These are phyloP conservation scores for Synanthedon formicaeformis DNA, from an alignment of 2,888 invertebrate genomes.

Conservation along the genomic window DNA sequence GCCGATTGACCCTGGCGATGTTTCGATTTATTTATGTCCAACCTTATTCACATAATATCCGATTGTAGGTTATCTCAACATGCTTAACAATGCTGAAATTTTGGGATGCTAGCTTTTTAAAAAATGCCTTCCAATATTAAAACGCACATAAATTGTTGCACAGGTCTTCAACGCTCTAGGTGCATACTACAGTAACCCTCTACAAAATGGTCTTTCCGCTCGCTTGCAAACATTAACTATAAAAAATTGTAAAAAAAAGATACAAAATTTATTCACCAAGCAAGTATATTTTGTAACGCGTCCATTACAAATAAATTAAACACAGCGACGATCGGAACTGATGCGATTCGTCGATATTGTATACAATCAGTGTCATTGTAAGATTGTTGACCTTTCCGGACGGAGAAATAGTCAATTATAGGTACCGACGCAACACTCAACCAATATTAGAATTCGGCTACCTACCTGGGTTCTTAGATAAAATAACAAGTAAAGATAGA, in stretches of 20 bases:
- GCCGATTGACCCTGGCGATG: neutral
- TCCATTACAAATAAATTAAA: slow-evolving; percentile 6
- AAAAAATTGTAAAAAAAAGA: no score
- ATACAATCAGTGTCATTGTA: slow-evolving; percentile 6
- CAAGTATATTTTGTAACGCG: slow-evolving; percentile 11
- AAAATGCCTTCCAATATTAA: no score
- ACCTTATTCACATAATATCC: neutral
- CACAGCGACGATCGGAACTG: slow-evolving; percentile 12
- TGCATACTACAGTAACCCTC: no score
- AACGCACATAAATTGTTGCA: no score
- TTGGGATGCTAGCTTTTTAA: no score
- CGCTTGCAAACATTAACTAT: no score
- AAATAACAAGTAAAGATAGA: no score
- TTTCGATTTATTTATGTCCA: slow-evolving; percentile 1
- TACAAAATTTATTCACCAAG: neutral
- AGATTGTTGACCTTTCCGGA: slow-evolving; percentile 11
- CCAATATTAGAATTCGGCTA: neutral
- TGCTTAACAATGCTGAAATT: no score
- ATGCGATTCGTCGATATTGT: slow-evolving; percentile 15
- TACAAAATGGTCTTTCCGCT: no score
- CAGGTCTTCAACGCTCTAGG: no score
- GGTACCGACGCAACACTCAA: neutral
- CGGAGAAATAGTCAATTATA: neutral
- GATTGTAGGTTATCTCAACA: no score
- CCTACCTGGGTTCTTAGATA: neutral